Conservation (phyloP, 2,797 vertebrate species). For the Odontamblyopus lacepedii region DNA sequence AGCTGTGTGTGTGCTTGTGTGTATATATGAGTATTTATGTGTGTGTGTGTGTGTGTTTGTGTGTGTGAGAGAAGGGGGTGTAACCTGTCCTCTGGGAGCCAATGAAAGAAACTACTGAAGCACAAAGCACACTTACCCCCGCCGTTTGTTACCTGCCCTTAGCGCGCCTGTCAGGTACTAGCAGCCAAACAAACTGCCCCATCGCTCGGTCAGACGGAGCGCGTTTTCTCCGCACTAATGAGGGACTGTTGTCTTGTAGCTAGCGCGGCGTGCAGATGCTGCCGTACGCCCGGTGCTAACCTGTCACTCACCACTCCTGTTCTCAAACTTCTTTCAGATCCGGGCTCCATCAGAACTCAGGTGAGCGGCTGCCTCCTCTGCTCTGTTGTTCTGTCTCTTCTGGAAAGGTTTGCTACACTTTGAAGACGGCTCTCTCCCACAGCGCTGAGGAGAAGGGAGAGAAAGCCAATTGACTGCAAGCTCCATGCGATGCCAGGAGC, state of each 20-base stretch:
- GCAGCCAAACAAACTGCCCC: conserved; percentile 70
- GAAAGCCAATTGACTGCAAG: conserved; percentile 55
- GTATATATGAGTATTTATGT: conserved; percentile 18
- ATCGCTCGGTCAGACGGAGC: conserved; percentile 52
- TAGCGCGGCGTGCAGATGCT: conserved; percentile 61
- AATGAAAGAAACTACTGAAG: conserved; percentile 76
- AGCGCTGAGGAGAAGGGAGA: conserved; percentile 59
- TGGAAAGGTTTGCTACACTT: conserved; percentile 59
- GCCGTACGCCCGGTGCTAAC: conserved; percentile 57
- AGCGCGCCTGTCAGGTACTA: conserved; percentile 75
- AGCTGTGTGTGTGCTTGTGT: conserved; percentile 6
- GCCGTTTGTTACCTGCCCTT: conserved; percentile 64
- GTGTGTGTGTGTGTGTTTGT: conserved; percentile 33
- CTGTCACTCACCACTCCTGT: conserved; percentile 86
- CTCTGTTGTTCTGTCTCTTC: conserved; percentile 35
- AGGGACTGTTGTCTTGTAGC: conserved; percentile 60
- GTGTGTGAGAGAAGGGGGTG: conserved; percentile 47
- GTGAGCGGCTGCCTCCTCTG: conserved; percentile 80
- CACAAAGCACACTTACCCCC: conserved; percentile 65
- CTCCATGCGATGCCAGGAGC: conserved; percentile 36
- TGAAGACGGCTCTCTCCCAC: conserved; percentile 61
- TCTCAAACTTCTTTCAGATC: conserved; percentile 95
- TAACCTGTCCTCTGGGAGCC: conserved; percentile 72
- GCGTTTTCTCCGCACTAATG: conserved; percentile 62
- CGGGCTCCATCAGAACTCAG: conserved; percentile 84